A percentile compares a stretch with the other conserved stretches of the same genome.
phyloP scores from a whole-genome alignment of 1,140 invertebrate species.

The Drosophila insularis region DNA sequence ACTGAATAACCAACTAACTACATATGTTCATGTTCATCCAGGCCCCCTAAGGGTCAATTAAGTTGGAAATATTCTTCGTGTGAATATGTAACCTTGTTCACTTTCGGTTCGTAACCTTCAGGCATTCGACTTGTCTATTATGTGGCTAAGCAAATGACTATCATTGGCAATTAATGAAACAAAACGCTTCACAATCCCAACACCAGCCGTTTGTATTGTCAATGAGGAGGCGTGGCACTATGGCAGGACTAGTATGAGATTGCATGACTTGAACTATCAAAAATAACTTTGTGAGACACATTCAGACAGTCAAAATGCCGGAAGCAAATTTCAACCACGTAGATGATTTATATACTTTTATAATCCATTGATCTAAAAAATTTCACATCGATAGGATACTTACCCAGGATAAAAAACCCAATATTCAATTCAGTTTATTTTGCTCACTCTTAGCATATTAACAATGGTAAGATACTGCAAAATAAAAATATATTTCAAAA shows the following conservation, averaged over 20 bases:
- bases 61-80: constrained; percentile 37
- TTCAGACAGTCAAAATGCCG: neutral
- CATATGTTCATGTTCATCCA: neutral
- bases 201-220: constrained; percentile 19
- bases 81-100: constrained; percentile 38
- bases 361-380: too few relatives aligned
- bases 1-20: neutral
- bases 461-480: too few relatives aligned
- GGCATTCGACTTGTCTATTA: constrained; percentile 19
- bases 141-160: constrained; percentile 20
- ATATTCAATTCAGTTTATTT: too few relatives aligned
- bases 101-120: constrained; percentile 23
- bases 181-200: neutral
- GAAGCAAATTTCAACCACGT: neutral
- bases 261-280: constrained; percentile 1
- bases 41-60: constrained; percentile 17
- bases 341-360: too few relatives aligned
- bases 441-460: too few relatives aligned
- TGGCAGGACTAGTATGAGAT: neutral
- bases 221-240: neutral
- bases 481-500: too few relatives aligned
- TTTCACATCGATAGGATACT: too few relatives aligned
- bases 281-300: neutral
- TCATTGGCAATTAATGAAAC: constrained; percentile 53
- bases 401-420: too few relatives aligned